Evolutionary conservation across 2,113 vertebrate genomes (phyloP), one percentile per base, ranked within the genome.

Genomic region (Triplophysa tibetana): DNA sequence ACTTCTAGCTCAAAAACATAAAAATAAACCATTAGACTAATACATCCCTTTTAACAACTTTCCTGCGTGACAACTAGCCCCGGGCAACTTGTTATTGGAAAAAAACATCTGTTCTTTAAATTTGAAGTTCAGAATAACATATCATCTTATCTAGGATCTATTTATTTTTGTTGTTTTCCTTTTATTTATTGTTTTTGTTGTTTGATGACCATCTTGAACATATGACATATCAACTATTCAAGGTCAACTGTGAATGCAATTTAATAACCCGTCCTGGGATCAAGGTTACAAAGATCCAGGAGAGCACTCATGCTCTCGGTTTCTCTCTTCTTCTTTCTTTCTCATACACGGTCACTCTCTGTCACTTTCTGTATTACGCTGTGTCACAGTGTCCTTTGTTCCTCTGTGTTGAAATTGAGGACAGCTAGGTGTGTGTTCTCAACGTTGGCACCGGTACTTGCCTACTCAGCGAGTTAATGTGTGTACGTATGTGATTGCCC

Each of bases 401-500:
- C 50, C 21, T 26, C 41, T 77, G 26, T 77, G 80, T 72, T 69
- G 77, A 78, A 52, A 3, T 19, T 69, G 70, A 48, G 79, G 63
- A 72, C 73, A 82, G 50, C 65, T 66, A 14, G 54, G 58, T 33
- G 56, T 76, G 54, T 52, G 54, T 75, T 41, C 64, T 64, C n/a
- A 75, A 23, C 10, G 23, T 14, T 76, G 66, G 76, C 76, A 62
- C 17, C 38, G 23, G 43, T 41, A 19, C 43, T 19, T 76, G 64
- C 52, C 78, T 70, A 43, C 45, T 60, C 48, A 63, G 81, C 62
- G 63, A 76, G 73, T 58, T 58, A 58, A 21, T 26, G 58, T 74
- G 41, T 74, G 62, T 78, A 62, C 67, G 43, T 81, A 56, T 72
- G 80, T 76, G 72, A 82, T 19, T 86, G 62, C 79, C 90, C 86